Percentiles rank a stretch among this genome's conserved stretches.
phyloP scores from a whole-genome alignment of 2,113 vertebrate species.

The Dipodomys merriami region DNA sequence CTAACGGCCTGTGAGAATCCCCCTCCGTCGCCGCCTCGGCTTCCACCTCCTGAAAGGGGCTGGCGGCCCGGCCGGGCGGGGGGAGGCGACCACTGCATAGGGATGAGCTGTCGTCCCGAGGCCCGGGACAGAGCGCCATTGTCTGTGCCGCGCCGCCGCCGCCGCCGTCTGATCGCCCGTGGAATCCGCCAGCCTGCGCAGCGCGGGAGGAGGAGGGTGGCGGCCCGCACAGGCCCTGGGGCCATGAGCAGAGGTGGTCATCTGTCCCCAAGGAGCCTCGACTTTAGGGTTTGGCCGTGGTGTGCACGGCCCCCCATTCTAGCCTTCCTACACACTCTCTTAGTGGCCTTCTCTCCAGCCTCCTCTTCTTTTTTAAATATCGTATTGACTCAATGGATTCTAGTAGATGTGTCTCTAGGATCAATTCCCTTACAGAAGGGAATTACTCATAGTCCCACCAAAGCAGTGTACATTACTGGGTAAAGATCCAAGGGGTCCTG shows the following conservation, averaged over 20 bases:
- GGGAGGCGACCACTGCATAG: slow-evolving; percentile 82
- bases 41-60: slow-evolving; percentile 85
- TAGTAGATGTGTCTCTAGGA: neutral
- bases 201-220: neutral
- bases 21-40: slow-evolving; percentile 79
- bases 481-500: neutral
- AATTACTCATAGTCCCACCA: no score
- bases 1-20: slow-evolving; percentile 82
- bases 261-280: neutral
- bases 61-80: slow-evolving; percentile 71
- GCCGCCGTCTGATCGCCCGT: slow-evolving; percentile 77
- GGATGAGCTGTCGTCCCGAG: slow-evolving; percentile 85
- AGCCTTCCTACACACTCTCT: neutral
- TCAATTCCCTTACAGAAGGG: neutral
- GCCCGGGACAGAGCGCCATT: slow-evolving; percentile 85
- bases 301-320: accelerated
- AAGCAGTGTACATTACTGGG: neutral
- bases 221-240: neutral
- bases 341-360: neutral
- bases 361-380: neutral
- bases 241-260: neutral
- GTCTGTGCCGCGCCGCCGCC: slow-evolving; percentile 69
- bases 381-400: neutral
- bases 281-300: neutral
- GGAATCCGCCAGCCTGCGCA: slow-evolving; percentile 62